These are phyloP conservation scores for Rhabditophanes sp. DNA, from an alignment of 2,888 invertebrate genomes.

Conservation along the genomic window DNA sequence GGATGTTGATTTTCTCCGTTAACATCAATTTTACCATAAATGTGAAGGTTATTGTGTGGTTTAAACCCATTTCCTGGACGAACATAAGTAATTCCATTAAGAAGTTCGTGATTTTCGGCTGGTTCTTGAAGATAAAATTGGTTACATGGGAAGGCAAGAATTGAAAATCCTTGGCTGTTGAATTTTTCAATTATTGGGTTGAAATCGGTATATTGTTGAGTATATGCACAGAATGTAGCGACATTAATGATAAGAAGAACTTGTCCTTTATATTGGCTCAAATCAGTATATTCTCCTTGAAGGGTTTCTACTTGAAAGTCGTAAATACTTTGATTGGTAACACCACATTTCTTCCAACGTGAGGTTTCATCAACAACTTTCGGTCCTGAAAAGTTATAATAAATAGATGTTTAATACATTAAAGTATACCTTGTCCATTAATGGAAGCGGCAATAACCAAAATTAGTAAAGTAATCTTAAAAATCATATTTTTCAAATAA, in stretches of 20 bases:
- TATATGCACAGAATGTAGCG: constrained; percentile 42
- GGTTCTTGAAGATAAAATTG: constrained; percentile 44
- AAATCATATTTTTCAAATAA: constrained; percentile 1
- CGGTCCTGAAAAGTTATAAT: constrained; percentile 20
- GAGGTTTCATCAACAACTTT: constrained; percentile 34
- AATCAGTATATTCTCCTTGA: constrained; percentile 34
- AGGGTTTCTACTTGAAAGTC: constrained; percentile 40
- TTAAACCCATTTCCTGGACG: constrained; percentile 43
- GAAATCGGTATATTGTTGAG: constrained; percentile 44
- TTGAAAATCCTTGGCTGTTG: constrained; percentile 14
- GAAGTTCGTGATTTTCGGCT: constrained; percentile 42
- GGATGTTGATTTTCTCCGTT: constrained; percentile 44
- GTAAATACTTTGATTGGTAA: constrained; percentile 32
- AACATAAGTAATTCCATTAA: constrained; percentile 36
- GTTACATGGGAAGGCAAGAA: constrained; percentile 43
- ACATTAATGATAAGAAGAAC: constrained; percentile 39
- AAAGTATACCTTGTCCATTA: too few species aligned
- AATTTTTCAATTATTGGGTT: constrained; percentile 40
- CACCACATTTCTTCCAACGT: constrained; percentile 29
- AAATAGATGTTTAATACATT: too few species aligned
- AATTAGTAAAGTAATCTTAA: too few species aligned
- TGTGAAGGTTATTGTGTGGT: constrained; percentile 42
- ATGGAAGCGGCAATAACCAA: too few species aligned
- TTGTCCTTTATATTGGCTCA: constrained; percentile 35
- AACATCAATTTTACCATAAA: constrained; percentile 43